A percentile compares a stretch with the other conserved stretches of the same genome.
Conservation (phyloP, 2,888 invertebrate species). For the Trypoxylon attenuatum region DNA sequence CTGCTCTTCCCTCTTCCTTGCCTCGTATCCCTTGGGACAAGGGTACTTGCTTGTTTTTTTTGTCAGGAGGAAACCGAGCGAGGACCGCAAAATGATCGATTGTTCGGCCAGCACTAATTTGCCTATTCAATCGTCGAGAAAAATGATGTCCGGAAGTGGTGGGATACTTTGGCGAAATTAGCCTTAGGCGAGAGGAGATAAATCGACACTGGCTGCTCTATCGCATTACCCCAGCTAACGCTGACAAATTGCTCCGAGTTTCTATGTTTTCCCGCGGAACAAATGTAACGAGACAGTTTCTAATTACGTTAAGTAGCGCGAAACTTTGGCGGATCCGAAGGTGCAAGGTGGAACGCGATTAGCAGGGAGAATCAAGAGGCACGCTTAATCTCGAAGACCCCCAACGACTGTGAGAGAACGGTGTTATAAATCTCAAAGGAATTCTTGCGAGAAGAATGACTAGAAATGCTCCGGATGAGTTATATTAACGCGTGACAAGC, state of each 20-base stretch:
- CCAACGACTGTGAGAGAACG: too few relatives aligned
- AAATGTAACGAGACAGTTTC: conserved; percentile 18
- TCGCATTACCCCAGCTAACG: conserved; percentile 5
- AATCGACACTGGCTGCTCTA: conserved; percentile 17
- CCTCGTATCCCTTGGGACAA: too few relatives aligned
- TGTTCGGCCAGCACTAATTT: conserved; percentile 16
- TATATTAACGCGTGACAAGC: too few relatives aligned
- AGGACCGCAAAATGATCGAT: not conserved
- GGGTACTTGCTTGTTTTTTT: too few relatives aligned
- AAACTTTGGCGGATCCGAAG: conserved; percentile 7
- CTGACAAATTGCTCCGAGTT: conserved; percentile 29
- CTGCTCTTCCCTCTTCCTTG: too few relatives aligned
- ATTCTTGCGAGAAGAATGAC: too few relatives aligned
- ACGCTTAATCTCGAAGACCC: too few relatives aligned
- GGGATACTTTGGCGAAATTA: conserved; percentile 13
- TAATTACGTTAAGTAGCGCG: conserved; percentile 8
- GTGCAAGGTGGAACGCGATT: conserved; percentile 20
- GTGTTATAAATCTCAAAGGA: too few relatives aligned
- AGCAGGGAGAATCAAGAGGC: too few relatives aligned
- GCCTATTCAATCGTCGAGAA: not conserved
- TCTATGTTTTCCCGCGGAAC: conserved; percentile 5
- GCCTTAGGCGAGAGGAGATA: conserved; percentile 12
- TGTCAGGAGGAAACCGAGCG: not conserved
- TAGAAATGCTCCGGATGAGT: too few relatives aligned
- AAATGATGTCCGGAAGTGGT: conserved; percentile 4